phyloP scores from a whole-genome alignment of 2,797 vertebrate genomes.

The Catharus ustulatus region DNA sequence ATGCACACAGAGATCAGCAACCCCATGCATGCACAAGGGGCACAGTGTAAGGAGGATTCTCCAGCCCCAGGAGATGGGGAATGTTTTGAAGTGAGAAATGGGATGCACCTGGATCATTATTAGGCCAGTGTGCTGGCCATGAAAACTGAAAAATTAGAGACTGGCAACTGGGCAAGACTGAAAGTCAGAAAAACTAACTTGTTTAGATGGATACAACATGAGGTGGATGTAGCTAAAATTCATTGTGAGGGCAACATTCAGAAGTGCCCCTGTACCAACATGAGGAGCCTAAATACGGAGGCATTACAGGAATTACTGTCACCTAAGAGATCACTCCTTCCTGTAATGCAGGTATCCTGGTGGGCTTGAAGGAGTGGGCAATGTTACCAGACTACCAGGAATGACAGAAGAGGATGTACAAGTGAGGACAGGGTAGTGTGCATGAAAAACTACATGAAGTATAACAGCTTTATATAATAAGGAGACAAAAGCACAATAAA shows the following conservation, averaged over 20 bases:
- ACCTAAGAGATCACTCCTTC: not conserved
- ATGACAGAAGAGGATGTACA: not conserved
- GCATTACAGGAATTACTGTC: not conserved
- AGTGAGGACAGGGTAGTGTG: not conserved
- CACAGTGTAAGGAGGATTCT: not conserved
- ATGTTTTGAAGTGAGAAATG: not conserved
- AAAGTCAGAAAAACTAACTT: not conserved
- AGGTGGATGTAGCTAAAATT: not conserved
- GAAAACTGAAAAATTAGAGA: not conserved
- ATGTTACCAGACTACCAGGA: not conserved
- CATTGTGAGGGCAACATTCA: not conserved
- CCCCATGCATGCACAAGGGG: rapidly evolving
- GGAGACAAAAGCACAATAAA: not conserved
- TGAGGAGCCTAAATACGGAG: not conserved
- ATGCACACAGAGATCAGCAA: not conserved
- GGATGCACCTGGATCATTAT: not conserved
- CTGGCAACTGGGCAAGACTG: not conserved
- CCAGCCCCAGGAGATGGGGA: not conserved
- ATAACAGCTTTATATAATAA: not conserved
- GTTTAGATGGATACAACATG: not conserved
- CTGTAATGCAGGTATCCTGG: not conserved
- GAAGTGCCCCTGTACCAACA: not conserved
- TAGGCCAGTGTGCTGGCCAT: not conserved
- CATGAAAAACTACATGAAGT: not conserved
- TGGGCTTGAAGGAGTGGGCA: not conserved